phyloP scores from a whole-genome alignment of 2,113 vertebrate genomes.

The chimpanzee (Pan troglodytes) region NHGRI_mPanTro3-v2.1_pri NC_072413.2:78214001-78214500 shows the following conservation, averaged over 20 bases:
- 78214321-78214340: conserved; percentile 22
- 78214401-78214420: neutral
- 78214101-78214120: neutral
- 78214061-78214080: neutral
- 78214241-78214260: neutral
- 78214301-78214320: conserved; percentile 20
- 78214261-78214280: neutral
- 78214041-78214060: neutral
- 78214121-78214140: neutral
- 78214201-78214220: neutral
- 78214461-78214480: neutral
- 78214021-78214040: neutral
- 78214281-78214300: neutral
- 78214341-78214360: neutral
- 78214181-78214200: neutral
- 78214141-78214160: neutral
- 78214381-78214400: neutral
- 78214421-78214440: conserved; percentile 19
- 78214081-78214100: neutral
- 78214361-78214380: neutral
- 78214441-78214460: neutral
- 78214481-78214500: conserved; percentile 22
- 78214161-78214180: conserved; percentile 21
- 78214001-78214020: conserved; percentile 6
- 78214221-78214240: neutral